Conservation (phyloP, 2,113 vertebrate genomes). For the Harpagus bidentatus region DNA sequence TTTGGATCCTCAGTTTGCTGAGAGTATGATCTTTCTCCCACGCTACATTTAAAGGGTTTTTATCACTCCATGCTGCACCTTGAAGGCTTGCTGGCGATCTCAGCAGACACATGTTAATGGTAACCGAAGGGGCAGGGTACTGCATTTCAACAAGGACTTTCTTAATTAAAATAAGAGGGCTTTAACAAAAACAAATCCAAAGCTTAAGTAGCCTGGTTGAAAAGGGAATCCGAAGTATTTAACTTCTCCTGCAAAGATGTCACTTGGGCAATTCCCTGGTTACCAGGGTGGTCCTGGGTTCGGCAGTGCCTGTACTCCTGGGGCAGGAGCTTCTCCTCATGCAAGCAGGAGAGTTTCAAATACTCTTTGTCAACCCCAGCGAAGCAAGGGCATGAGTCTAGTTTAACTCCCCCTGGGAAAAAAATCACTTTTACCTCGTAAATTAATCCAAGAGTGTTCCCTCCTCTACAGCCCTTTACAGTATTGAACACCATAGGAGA, state of each 20-base stretch:
- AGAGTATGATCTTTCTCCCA: background rate
- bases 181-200: slow-evolving; percentile 17
- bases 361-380: background rate
- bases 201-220: background rate
- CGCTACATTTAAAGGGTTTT: background rate
- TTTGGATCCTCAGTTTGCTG: background rate
- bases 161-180: slow-evolving; percentile 21
- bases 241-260: background rate
- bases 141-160: background rate
- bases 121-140: background rate
- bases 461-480: background rate
- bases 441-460: background rate
- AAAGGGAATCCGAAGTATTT: background rate
- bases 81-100: background rate
- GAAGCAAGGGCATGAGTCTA: background rate
- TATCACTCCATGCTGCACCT: background rate
- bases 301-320: background rate
- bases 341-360: background rate
- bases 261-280: background rate
- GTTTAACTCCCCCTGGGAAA: background rate
- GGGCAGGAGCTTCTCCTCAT: background rate
- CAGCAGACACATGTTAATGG: background rate
- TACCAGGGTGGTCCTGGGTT: background rate
- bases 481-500: background rate
- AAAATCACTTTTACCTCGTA: background rate